phyloP scores from a whole-genome alignment of 2,888 invertebrate genomes.

The Heterodera filipjevi region DNA sequence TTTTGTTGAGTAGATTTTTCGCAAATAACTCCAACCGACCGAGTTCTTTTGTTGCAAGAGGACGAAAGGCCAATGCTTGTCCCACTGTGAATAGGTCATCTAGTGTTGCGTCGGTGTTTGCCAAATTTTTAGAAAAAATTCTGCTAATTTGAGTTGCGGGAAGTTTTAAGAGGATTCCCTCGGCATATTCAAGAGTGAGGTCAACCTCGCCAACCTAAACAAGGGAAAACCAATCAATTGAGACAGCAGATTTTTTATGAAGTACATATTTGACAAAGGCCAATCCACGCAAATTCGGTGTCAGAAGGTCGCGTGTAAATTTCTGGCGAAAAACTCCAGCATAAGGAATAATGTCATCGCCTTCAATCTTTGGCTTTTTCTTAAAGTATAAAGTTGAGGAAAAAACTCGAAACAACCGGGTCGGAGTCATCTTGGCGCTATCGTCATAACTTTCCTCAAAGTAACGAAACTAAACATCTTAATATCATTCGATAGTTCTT shows the following conservation, averaged over 20 bases:
- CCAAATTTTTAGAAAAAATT: conserved; percentile 33
- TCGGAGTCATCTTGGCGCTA: too few relatives aligned
- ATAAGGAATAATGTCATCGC: conserved; percentile 29
- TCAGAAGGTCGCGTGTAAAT: conserved; percentile 44
- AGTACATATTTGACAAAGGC: conserved; percentile 51
- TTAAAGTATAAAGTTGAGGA: neutral
- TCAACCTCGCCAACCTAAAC: conserved; percentile 44
- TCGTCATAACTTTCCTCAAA: too few relatives aligned
- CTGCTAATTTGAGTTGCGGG: conserved; percentile 41
- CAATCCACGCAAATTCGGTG: conserved; percentile 52
- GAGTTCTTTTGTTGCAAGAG: neutral
- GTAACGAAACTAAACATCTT: too few relatives aligned
- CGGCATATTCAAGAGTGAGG: conserved; percentile 42
- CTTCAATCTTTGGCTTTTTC: conserved; percentile 33
- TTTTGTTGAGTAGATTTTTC: neutral
- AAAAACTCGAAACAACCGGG: too few relatives aligned
- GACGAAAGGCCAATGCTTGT: conserved; percentile 55
- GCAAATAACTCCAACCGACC: conserved; percentile 23
- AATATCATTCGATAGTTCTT: too few relatives aligned
- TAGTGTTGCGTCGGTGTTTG: conserved; percentile 38
- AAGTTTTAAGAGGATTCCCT: conserved; percentile 42
- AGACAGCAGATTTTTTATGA: too few relatives aligned
- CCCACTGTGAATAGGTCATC: conserved; percentile 58
- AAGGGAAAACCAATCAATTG: conserved; percentile 11
- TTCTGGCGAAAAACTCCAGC: conserved; percentile 41